Percentiles rank a stretch among this genome's conserved stretches.
These are phyloP conservation scores for Loris lydekkerianus DNA, from an alignment of 2,797 vertebrate genomes.

Conservation along the genomic window DNA sequence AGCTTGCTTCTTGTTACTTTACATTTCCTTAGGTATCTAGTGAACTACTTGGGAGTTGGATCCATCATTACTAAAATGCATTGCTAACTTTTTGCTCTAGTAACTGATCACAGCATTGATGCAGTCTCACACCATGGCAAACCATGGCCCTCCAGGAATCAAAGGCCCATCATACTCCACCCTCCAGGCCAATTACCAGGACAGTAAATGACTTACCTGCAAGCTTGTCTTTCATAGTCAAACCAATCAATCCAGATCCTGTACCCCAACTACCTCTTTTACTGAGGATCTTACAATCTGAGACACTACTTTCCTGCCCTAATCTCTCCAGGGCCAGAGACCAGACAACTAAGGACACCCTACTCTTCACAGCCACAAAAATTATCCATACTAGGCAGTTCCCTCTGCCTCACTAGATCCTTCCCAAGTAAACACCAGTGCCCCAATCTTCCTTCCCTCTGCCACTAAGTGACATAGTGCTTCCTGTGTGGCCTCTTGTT, in stretches of 20 bases:
- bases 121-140: background rate
- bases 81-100: background rate
- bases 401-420: background rate
- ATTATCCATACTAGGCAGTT: background rate
- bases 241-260: background rate
- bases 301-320: background rate
- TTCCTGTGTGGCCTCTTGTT: background rate
- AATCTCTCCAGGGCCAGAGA: background rate
- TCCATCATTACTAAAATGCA: background rate
- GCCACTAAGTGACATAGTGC: background rate
- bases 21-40: background rate
- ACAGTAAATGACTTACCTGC: background rate
- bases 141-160: background rate
- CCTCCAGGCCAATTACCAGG: background rate
- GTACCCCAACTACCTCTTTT: too few species aligned
- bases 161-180: background rate
- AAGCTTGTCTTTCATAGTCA: background rate
- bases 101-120: background rate
- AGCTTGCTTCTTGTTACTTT: background rate
- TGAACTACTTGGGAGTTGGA: background rate
- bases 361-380: background rate
- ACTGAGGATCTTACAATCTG: background rate
- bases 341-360: background rate
- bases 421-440: background rate
- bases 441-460: too few species aligned